Conservation (phyloP, 1,140 invertebrate genomes). For the Brachionus manjavacas region DNA sequence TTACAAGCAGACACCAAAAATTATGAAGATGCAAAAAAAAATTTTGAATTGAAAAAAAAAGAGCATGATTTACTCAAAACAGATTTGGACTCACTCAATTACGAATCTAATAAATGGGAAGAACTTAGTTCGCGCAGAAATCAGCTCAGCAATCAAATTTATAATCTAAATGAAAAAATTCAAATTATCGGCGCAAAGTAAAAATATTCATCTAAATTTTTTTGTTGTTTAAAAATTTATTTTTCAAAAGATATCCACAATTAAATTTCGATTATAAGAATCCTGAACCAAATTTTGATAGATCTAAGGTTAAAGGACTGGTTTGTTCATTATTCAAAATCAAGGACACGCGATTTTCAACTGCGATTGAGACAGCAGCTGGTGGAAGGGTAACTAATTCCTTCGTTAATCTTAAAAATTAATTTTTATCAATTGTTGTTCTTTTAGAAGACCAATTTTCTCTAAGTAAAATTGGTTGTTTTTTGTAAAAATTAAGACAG, state of each 20-base stretch:
- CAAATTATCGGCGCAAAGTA: background rate
- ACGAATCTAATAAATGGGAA: background rate
- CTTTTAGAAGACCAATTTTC: too few species aligned
- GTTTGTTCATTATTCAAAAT: conserved; percentile 72
- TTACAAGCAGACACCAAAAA: conserved; percentile 4
- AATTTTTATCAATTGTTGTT: too few species aligned
- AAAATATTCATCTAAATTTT: background rate
- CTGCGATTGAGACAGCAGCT: conserved; percentile 77
- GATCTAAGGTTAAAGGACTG: conserved; percentile 70
- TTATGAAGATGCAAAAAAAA: conserved; percentile 14
- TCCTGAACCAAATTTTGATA: conserved; percentile 67
- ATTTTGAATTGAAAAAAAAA: background rate
- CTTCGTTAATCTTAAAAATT: background rate
- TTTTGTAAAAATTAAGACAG: too few species aligned
- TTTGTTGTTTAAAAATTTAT: background rate
- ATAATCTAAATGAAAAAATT: conserved; percentile 2
- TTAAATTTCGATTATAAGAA: conserved; percentile 56
- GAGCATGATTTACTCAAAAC: conserved; percentile 15
- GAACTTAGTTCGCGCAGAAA: background rate
- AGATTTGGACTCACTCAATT: background rate
- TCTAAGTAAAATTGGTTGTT: too few species aligned
- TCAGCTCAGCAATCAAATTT: background rate
- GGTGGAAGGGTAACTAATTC: conserved; percentile 65
- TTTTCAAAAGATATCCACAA: conserved; percentile 16
- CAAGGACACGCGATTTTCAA: conserved; percentile 67